Conservation (phyloP, 2,797 vertebrate genomes). For the Acipenser ruthenus region DNA sequence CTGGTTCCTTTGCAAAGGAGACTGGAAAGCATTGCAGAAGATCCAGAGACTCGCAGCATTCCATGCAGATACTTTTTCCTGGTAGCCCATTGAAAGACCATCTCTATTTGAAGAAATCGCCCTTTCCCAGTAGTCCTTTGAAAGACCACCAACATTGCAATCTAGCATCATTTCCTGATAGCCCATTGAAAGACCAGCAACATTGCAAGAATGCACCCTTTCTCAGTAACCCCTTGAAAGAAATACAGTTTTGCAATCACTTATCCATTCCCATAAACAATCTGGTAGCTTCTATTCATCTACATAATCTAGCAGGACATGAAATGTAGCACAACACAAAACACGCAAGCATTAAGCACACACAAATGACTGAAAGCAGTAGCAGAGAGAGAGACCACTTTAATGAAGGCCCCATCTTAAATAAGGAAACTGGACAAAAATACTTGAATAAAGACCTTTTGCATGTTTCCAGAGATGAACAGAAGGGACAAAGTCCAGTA, state of each 20-base stretch:
- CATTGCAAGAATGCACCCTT: neutral
- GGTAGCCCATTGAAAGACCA: neutral
- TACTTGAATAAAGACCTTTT: constrained; percentile 11
- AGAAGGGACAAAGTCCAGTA: neutral
- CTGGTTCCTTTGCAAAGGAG: neutral
- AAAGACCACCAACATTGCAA: neutral
- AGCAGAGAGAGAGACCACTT: neutral
- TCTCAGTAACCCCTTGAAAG: neutral
- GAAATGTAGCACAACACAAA: constrained; percentile 2
- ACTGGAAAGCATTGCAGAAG: neutral
- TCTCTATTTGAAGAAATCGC: neutral
- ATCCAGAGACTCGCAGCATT: no score
- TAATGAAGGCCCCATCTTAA: constrained; percentile 11
- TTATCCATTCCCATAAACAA: neutral
- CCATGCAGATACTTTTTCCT: neutral
- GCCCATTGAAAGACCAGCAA: neutral
- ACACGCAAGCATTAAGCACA: neutral
- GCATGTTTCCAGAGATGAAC: constrained; percentile 15
- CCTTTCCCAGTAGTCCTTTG: neutral
- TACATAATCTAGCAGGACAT: neutral
- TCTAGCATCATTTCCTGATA: neutral
- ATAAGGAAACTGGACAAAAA: constrained; percentile 11
- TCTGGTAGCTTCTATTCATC: neutral
- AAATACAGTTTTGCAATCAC: neutral
- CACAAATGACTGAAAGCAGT: neutral